Conservation (phyloP, 2,797 vertebrate species). For the Anableps anableps region DNA sequence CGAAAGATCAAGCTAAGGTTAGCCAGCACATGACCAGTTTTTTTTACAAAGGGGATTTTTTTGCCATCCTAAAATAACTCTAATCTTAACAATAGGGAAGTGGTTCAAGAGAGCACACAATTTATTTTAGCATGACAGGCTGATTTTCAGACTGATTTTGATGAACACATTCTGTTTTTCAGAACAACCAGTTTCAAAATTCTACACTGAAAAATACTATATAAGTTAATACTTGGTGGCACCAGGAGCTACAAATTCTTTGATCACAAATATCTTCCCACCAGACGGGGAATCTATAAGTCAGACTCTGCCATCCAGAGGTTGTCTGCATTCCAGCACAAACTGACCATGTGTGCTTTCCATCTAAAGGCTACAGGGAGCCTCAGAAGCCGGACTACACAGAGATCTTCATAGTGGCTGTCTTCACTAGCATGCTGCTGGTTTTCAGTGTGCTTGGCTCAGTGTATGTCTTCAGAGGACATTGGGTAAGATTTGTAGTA, state of each 20-base stretch:
- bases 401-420: conserved; percentile 13
- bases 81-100: neutral
- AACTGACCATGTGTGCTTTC: conserved; percentile 41
- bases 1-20: neutral
- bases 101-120: neutral
- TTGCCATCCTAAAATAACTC: neutral
- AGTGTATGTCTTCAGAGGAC: conserved; percentile 70
- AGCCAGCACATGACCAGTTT: neutral
- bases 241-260: neutral
- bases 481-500: conserved; percentile 65
- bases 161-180: neutral
- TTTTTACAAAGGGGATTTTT: neutral
- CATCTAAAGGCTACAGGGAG: conserved; percentile 62
- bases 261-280: conserved; percentile 4
- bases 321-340: conserved; percentile 14
- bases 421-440: conserved; percentile 59
- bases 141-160: neutral
- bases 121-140: neutral
- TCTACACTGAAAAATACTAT: neutral
- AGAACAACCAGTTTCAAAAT: neutral
- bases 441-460: conserved; percentile 73
- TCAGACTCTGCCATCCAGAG: conserved; percentile 5
- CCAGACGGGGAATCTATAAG: conserved; percentile 17
- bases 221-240: neutral
- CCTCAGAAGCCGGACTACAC: accelerated